These are phyloP conservation scores for Megamerina dolium DNA, from an alignment of 2,888 invertebrate genomes.

Conservation along the genomic window DNA sequence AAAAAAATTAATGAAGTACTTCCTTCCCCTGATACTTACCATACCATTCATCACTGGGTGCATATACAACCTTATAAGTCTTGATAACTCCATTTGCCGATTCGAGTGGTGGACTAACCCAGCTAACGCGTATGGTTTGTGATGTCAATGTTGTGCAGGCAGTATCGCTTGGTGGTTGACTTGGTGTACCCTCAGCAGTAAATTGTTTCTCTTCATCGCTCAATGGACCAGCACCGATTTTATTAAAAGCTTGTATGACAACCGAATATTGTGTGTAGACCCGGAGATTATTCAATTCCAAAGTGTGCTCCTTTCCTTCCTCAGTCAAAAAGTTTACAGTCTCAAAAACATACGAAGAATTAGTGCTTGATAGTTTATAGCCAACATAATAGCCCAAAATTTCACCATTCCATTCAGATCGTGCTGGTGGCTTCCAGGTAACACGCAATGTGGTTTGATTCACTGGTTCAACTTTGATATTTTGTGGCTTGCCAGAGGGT, in stretches of 20 bases:
- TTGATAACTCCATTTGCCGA: conserved; percentile 92
- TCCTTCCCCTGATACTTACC: conserved; percentile 69
- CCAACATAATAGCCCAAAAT: conserved; percentile 87
- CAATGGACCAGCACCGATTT: conserved; percentile 86
- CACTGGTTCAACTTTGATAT: conserved; percentile 76
- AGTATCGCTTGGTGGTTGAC: conserved; percentile 86
- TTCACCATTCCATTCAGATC: conserved; percentile 89
- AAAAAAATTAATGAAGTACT: too few relatives aligned
- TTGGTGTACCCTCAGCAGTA: conserved; percentile 90
- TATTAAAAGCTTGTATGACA: conserved; percentile 91
- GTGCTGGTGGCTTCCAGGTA: conserved; percentile 85
- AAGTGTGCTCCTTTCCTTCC: conserved; percentile 83
- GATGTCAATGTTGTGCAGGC: conserved; percentile 90
- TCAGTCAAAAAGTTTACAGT: conserved; percentile 88
- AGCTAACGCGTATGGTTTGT: conserved; percentile 88
- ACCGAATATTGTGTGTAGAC: conserved; percentile 95
- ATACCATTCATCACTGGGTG: conserved; percentile 87
- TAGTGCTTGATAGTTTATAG: conserved; percentile 75
- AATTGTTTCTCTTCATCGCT: conserved; percentile 84
- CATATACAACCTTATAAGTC: conserved; percentile 91
- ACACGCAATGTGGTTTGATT: conserved; percentile 83
- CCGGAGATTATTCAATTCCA: conserved; percentile 74
- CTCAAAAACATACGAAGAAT: conserved; percentile 83
- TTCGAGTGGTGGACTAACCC: conserved; percentile 88
- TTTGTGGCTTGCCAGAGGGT: conserved; percentile 76